Conservation (phyloP, 2,888 invertebrate species). For the Drosophila multiciliata region DNA sequence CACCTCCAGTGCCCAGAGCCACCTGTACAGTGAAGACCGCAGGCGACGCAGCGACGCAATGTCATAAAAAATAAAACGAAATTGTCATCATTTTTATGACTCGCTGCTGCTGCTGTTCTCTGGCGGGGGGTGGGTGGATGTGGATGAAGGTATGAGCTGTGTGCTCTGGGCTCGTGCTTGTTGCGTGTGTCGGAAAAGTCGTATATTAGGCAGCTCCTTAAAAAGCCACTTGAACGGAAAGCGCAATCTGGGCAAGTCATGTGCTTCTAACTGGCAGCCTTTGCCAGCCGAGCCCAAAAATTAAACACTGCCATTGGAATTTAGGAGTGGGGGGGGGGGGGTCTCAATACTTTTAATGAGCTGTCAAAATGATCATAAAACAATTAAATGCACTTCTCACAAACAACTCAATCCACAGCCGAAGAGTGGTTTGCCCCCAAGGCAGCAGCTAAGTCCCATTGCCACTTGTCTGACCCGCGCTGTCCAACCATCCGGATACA, state of each 20-base stretch:
- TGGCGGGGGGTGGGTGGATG: not conserved
- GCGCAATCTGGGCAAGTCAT: slow-evolving; percentile 26
- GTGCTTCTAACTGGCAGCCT: not conserved
- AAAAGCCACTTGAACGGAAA: slow-evolving; percentile 65
- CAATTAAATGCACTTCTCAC: slow-evolving; percentile 76
- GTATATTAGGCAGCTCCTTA: slow-evolving; percentile 75
- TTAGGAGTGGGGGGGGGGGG: not conserved
- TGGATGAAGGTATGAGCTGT: not conserved
- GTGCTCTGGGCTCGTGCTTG: slow-evolving; percentile 28
- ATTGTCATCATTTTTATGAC: slow-evolving; percentile 78
- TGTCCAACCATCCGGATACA: not conserved
- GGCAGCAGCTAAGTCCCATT: slow-evolving; percentile 8
- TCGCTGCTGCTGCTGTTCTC: slow-evolving; percentile 57
- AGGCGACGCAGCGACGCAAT: slow-evolving; percentile 54
- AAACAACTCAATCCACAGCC: slow-evolving; percentile 18
- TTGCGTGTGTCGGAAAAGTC: slow-evolving; percentile 72
- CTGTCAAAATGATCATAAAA: slow-evolving; percentile 80
- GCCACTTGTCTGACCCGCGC: not conserved
- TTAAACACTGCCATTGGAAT: slow-evolving; percentile 37
- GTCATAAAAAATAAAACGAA: slow-evolving; percentile 76
- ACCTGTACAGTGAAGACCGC: slow-evolving; percentile 61
- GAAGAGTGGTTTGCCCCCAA: not conserved
- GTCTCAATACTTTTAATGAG: slow-evolving; percentile 64
- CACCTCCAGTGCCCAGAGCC: slow-evolving; percentile 30
- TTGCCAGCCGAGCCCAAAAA: slow-evolving; percentile 6